These are phyloP conservation scores for Epinephelus fuscoguttatus DNA, from an alignment of 2,113 vertebrate species.

Conservation along the genomic window DNA sequence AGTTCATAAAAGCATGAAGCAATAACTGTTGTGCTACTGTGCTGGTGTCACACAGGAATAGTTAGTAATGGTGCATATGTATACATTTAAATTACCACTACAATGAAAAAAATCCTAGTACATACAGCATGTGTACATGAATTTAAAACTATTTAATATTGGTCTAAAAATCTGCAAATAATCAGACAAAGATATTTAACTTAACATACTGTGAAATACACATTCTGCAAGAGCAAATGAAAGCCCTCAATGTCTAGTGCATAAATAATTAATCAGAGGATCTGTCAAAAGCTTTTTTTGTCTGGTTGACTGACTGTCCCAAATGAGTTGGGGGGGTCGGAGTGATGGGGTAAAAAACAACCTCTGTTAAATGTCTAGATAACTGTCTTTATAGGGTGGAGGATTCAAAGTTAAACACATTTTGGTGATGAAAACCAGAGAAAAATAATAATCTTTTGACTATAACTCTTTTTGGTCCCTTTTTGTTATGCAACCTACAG, in stretches of 20 bases:
- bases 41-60: neutral
- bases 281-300: constrained; percentile 54
- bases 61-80: neutral
- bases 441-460: neutral
- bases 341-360: constrained; percentile 8
- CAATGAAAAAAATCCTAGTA: neutral
- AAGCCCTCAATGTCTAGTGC: constrained; percentile 24
- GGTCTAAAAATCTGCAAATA: neutral
- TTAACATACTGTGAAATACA: neutral
- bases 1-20: constrained; percentile 10
- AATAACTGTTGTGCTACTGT: neutral
- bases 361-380: neutral
- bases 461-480: neutral
- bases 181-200: too few species aligned
- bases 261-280: constrained; percentile 67
- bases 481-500: neutral
- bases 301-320: constrained; percentile 36
- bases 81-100: neutral
- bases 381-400: neutral
- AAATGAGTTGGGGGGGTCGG: neutral
- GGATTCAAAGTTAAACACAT: neutral
- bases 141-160: neutral
- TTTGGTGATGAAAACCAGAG: neutral
- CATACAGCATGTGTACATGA: neutral
- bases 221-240: constrained; percentile 5